Base-by-base conservation (phyloP, 2,113 vertebrate genomes). In the Aramus guarauna region DNA sequence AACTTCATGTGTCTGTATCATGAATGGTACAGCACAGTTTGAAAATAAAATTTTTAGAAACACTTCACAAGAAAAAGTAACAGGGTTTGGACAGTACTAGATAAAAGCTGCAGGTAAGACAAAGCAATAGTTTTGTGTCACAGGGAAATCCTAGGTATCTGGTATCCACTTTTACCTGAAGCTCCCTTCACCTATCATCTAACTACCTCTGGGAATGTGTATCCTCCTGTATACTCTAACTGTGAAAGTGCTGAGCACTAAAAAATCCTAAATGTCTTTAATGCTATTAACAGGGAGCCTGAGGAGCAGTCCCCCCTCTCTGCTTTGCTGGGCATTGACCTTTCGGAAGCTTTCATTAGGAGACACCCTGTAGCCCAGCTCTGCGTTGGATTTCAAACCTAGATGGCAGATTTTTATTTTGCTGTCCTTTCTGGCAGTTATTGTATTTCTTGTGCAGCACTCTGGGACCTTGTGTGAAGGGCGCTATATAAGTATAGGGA, bases 401-500 rank as follows among this genome's bases (percentile, higher is more conserved):
- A 58, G 24, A 39, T 32, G 52, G 59, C 30, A 85, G 56, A 50
- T 91, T 73, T 97, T 94, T 60, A 85, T 86, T 50, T 69, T 26
- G 9, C 67, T 1, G 2, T 71, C 20, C 27, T 74, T 94, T 88
- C 43, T 56, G 10, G 34, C 21, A 39, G 36, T 78, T 92, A 67
- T 27, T 77, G 22, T 68, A 73, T 94, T 97, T 94, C 81, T 87
- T 5, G 2, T 84, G 71, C 53, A 56, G 66, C 1, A 0, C 39
- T 92, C 75, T 79, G 52, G 79, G 89, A 97, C 91, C 69, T 96
- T 97, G 85, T 91, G 21, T 85, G 76, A 95, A 96, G 80, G 94
- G 56, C 3, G 2, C 48, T 94, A 48, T 88, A 52, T 60, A 94
- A 96, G 69, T 79, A 76, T 71, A 96, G 69, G 76, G 58, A 96